A percentile compares a stretch with the other conserved stretches of the same genome.
phyloP scores from a whole-genome alignment of 2,797 vertebrate species.

The Melanotaenia maccullochi region DNA sequence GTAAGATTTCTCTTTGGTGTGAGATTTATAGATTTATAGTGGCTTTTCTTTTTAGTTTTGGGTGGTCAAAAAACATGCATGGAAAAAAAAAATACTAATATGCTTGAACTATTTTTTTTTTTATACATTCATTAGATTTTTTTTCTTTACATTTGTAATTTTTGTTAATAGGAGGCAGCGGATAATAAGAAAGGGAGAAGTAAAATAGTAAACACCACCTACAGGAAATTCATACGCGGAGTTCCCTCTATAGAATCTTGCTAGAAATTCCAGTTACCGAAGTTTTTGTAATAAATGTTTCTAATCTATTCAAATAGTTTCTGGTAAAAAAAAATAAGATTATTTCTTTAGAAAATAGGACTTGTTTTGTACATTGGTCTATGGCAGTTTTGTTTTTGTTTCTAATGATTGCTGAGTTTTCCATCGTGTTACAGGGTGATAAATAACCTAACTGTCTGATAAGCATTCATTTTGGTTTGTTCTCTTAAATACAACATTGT shows the following conservation, averaged over 20 bases:
- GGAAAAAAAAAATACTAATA: background rate
- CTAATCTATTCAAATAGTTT: constrained; percentile 49
- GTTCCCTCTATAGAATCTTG: constrained; percentile 19
- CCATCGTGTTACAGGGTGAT: background rate
- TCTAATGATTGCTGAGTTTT: background rate
- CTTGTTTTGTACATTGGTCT: constrained; percentile 26
- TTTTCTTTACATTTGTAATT: constrained; percentile 14
- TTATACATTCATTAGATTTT: constrained; percentile 2
- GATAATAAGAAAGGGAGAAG: background rate
- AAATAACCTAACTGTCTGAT: background rate
- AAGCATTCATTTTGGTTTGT: background rate
- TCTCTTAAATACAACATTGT: constrained; percentile 5
- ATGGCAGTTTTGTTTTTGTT: background rate
- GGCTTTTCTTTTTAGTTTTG: constrained; percentile 23
- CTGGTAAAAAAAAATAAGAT: constrained; percentile 44
- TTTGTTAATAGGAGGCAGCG: constrained; percentile 12
- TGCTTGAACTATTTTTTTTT: constrained; percentile 1
- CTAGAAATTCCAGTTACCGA: constrained; percentile 19
- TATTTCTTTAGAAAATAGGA: constrained; percentile 22
- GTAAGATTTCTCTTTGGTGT: constrained; percentile 15
- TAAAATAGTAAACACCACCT: background rate
- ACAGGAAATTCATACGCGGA: background rate
- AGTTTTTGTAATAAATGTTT: constrained; percentile 47
- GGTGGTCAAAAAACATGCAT: background rate
- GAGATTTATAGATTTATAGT: constrained; percentile 31